Percentiles rank a stretch among this genome's conserved stretches.
phyloP scores from a whole-genome alignment of 2,797 vertebrate genomes.

The Mus caroli region DNA sequence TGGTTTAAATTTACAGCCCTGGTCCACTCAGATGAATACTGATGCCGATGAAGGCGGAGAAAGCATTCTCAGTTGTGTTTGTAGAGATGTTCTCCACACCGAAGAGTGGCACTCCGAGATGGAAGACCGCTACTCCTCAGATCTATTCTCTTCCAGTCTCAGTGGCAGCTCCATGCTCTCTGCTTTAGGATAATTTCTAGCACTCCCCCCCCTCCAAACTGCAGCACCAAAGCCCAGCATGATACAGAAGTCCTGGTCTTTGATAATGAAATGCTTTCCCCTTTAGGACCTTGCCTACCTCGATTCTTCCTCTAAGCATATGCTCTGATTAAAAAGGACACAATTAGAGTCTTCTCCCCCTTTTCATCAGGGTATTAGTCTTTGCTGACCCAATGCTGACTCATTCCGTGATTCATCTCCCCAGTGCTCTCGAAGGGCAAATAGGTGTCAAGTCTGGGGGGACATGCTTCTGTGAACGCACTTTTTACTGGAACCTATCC shows the following conservation, averaged over 20 bases:
- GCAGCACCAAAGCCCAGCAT: neutral
- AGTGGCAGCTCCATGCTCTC: neutral
- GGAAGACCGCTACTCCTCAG: neutral
- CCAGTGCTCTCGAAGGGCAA: constrained; percentile 55
- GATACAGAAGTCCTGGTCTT: neutral
- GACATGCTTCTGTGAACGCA: constrained; percentile 54
- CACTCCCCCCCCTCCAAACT: neutral
- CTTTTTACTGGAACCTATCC: constrained; percentile 74
- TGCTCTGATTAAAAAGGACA: neutral
- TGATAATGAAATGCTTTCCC: neutral
- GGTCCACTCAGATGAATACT: neutral
- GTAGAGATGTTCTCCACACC: neutral
- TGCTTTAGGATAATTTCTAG: neutral
- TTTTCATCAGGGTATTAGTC: neutral
- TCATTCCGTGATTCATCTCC: constrained; percentile 61
- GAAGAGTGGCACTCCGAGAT: neutral
- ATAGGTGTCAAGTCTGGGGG: constrained; percentile 37
- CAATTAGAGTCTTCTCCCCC: neutral
- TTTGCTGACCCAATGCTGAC: constrained; percentile 49
- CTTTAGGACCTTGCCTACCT: neutral
- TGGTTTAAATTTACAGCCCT: neutral
- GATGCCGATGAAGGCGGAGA: neutral
- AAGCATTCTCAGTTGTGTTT: neutral
- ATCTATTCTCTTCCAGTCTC: neutral
- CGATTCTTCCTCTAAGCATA: neutral